Percentiles rank a stretch among this genome's conserved stretches.
phyloP scores from a whole-genome alignment of 2,888 invertebrate species.

The Syrista parreyssii region DNA sequence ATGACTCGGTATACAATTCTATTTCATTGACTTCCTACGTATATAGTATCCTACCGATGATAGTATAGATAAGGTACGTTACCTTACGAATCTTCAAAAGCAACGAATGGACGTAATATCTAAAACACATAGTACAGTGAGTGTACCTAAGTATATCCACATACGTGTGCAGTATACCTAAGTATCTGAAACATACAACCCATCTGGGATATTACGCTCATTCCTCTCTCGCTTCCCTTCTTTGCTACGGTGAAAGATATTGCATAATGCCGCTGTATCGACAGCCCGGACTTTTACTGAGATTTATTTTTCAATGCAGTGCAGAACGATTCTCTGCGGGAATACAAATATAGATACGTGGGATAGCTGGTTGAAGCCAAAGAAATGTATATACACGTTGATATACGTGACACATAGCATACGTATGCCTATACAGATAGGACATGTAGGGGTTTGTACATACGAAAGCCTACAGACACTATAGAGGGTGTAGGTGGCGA shows the following conservation, averaged over 20 bases:
- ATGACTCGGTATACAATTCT: no score
- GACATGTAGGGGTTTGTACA: background rate
- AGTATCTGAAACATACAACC: constrained; percentile 41
- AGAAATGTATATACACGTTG: background rate
- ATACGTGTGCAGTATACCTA: constrained; percentile 36
- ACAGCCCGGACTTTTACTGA: constrained; percentile 44
- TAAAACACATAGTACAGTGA: background rate
- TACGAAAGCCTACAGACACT: background rate
- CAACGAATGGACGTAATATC: background rate
- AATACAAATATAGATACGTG: constrained; percentile 28
- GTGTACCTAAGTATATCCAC: background rate
- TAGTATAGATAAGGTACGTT: background rate
- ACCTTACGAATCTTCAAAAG: background rate
- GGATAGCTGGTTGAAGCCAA: background rate
- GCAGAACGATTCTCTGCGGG: constrained; percentile 40
- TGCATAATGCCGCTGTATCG: constrained; percentile 47
- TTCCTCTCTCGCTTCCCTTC: constrained; percentile 28
- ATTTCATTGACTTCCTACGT: no score
- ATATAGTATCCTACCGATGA: background rate
- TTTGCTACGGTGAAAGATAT: constrained; percentile 39
- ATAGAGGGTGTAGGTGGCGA: constrained; percentile 11
- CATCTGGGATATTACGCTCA: constrained; percentile 46
- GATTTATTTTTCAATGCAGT: constrained; percentile 55
- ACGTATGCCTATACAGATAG: background rate
- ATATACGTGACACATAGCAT: background rate